Conservation (phyloP, 2,888 invertebrate genomes). For the Clepsis dumicolana region DNA sequence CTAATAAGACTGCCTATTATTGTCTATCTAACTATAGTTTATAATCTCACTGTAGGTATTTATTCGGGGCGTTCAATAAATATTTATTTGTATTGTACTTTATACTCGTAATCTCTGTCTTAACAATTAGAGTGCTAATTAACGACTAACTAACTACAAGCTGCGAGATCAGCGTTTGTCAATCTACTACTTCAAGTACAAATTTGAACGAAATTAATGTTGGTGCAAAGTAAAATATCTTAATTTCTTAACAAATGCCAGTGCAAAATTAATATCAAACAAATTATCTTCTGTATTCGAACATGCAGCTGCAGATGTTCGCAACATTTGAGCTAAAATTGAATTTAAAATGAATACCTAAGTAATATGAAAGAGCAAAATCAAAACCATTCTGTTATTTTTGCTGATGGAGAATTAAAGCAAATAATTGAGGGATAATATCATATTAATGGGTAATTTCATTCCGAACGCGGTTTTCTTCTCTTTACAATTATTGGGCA, state of each 20-base stretch:
- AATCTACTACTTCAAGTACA: no score
- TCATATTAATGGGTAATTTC: background rate
- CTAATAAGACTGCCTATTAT: no score
- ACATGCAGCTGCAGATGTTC: conserved; percentile 4
- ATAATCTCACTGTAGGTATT: no score
- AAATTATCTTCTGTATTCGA: no score
- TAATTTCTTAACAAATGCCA: background rate
- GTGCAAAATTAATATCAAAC: background rate
- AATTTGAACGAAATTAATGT: no score
- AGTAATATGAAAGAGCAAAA: background rate
- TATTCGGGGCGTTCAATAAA: no score
- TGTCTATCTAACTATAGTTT: no score
- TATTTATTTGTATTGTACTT: no score
- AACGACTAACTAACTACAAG: no score
- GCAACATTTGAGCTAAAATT: background rate
- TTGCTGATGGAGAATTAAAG: background rate
- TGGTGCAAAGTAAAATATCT: background rate
- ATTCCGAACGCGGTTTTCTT: background rate
- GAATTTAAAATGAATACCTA: background rate
- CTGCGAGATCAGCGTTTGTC: no score
- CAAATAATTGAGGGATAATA: background rate
- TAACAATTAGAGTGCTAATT: no score
- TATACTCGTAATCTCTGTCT: no score
- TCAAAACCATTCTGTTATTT: background rate
- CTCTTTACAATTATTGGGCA: background rate